Evolutionary conservation across 1,140 invertebrate genomes (phyloP).

Genomic region (Choristoneura fumiferana): DNA sequence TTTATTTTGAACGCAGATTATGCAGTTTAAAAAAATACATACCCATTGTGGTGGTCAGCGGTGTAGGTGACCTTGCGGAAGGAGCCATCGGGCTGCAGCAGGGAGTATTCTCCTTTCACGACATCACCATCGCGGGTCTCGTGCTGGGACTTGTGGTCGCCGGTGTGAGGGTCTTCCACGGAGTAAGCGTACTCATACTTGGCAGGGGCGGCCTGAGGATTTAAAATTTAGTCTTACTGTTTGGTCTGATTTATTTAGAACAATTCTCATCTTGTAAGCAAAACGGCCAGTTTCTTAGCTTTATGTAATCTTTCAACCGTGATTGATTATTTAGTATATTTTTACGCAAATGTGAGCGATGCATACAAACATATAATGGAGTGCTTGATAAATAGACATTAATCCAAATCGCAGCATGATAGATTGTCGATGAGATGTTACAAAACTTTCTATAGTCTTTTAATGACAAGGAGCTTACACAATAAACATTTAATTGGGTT

Average conservation of each 20-base stretch:
- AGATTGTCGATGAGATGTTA: conserved; percentile 45
- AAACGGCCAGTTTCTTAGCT: too few species aligned
- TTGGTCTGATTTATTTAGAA: not conserved
- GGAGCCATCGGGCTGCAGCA: conserved; percentile 81
- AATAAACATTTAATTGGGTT: conserved; percentile 70
- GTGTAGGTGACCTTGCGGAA: conserved; percentile 79
- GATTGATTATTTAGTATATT: conserved; percentile 1
- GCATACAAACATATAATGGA: conserved; percentile 23
- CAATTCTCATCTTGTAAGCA: too few species aligned
- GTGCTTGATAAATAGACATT: conserved; percentile 32
- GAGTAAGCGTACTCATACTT: conserved; percentile 80
- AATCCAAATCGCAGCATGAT: conserved; percentile 43
- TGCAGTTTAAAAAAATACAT: too few species aligned
- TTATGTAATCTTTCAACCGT: conserved; percentile 25
- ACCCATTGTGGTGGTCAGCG: conserved; percentile 65
- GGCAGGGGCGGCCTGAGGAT: conserved; percentile 49
- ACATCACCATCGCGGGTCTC: conserved; percentile 76
- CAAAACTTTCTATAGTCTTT: conserved; percentile 55
- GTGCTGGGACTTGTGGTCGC: conserved; percentile 80
- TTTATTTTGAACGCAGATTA: too few species aligned
- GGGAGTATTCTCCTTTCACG: conserved; percentile 79
- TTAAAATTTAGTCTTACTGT: not conserved
- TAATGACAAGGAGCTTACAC: conserved; percentile 64
- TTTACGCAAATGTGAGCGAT: conserved; percentile 16
- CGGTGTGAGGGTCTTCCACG: conserved; percentile 80